Evolutionary conservation across 1,140 invertebrate species (phyloP).

Genomic region (Nephila pilipes): DNA sequence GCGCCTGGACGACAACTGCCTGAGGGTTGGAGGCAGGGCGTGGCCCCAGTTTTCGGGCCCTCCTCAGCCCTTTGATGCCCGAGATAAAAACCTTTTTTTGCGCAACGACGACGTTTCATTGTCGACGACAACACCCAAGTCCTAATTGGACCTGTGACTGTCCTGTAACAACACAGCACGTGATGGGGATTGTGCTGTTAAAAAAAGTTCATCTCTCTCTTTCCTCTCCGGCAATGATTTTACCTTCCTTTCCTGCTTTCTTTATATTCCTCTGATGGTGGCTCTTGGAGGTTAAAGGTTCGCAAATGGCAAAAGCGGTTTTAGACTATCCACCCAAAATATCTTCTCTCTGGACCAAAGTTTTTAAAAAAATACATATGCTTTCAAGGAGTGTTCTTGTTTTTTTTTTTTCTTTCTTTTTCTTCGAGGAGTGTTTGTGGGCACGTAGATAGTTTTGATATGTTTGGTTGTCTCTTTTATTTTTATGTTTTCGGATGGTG

Average conservation of each 20-base stretch:
- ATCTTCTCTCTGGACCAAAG: neutral
- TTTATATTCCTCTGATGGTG: neutral
- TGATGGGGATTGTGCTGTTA: neutral
- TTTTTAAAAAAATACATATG: neutral
- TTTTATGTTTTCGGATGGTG: neutral
- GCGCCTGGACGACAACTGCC: conserved; percentile 28
- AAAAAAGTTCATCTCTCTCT: neutral
- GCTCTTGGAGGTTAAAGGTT: neutral
- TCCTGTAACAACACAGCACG: neutral
- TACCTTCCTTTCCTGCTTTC: neutral
- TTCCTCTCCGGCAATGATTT: neutral
- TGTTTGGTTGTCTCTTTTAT: neutral
- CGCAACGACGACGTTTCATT: conserved; percentile 18
- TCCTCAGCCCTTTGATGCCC: conserved; percentile 22
- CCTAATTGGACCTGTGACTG: conserved; percentile 13
- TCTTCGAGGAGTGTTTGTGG: neutral
- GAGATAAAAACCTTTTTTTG: conserved; percentile 3
- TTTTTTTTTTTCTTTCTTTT: neutral
- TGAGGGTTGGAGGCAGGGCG: neutral
- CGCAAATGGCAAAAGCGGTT: neutral
- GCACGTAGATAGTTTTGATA: neutral
- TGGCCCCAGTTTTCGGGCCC: neutral
- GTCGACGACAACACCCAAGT: conserved; percentile 33
- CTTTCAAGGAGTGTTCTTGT: neutral
- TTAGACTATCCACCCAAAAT: conserved; percentile 6